phyloP scores from a whole-genome alignment of 2,888 invertebrate species.

The Stictocephala bisonia region DNA sequence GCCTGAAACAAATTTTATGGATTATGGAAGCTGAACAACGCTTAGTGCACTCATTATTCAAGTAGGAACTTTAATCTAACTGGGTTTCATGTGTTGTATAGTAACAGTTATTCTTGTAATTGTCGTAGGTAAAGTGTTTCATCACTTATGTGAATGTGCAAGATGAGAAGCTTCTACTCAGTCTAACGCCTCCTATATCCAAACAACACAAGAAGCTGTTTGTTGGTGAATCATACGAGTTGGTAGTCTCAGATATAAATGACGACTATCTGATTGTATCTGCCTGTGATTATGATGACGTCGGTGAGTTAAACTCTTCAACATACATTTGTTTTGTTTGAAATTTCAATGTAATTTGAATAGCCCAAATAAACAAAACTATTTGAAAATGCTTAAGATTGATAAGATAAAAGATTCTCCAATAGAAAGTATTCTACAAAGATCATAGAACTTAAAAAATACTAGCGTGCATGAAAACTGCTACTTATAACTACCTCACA shows the following conservation, averaged over 20 bases:
- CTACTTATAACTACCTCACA: too few species aligned
- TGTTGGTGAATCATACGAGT: not conserved
- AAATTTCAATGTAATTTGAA: not conserved
- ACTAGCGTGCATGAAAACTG: too few species aligned
- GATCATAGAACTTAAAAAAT: too few species aligned
- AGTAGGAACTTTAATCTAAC: too few species aligned
- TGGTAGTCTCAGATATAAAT: not conserved
- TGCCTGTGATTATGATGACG: slow-evolving; percentile 7
- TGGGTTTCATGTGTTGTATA: too few species aligned
- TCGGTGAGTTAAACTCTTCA: not conserved
- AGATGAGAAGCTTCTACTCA: not conserved
- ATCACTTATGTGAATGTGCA: not conserved
- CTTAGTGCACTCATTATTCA: too few species aligned
- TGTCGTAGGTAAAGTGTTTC: slow-evolving; percentile 10
- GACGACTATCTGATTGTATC: not conserved
- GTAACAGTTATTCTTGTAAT: too few species aligned
- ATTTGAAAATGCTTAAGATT: too few species aligned
- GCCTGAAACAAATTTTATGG: too few species aligned
- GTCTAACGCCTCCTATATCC: not conserved
- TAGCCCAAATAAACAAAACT: not conserved
- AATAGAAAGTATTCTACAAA: too few species aligned
- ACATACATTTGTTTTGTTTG: not conserved
- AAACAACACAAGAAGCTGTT: not conserved
- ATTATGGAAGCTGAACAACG: too few species aligned
- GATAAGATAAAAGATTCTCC: too few species aligned